These are phyloP conservation scores for Recurvirostra avosetta DNA, from an alignment of 2,113 vertebrate species.

Conservation along the genomic window DNA sequence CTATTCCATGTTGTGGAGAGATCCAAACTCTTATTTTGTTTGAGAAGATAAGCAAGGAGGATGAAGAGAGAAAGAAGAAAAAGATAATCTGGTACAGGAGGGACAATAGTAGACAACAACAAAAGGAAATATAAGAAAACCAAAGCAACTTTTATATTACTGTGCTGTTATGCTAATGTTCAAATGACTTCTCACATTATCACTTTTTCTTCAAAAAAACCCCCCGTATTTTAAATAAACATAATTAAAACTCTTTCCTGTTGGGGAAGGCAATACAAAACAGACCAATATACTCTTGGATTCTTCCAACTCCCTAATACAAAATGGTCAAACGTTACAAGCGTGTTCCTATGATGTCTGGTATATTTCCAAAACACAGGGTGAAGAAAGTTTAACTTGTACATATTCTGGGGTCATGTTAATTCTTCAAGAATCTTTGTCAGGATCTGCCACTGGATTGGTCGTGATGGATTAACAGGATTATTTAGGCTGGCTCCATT, in stretches of 20 bases:
- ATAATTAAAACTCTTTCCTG: background rate
- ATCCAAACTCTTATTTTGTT: background rate
- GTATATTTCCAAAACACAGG: background rate
- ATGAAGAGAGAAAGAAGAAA: background rate
- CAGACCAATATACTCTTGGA: background rate
- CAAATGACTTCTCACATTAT: background rate
- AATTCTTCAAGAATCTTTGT: background rate
- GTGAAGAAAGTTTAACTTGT: background rate
- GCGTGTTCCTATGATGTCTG: background rate
- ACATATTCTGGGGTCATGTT: background rate
- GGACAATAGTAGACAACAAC: background rate
- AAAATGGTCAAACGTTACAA: background rate
- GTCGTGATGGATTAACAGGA: background rate
- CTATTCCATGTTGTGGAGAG: background rate
- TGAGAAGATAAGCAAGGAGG: background rate
- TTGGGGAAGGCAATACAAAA: background rate
- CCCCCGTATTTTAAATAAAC: background rate
- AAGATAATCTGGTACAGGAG: background rate
- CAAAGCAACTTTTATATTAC: background rate
- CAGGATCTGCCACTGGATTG: background rate
- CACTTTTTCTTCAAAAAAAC: background rate
- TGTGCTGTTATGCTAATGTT: background rate
- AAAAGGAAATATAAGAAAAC: background rate
- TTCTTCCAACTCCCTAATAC: background rate
- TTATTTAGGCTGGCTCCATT: background rate